phyloP scores from a whole-genome alignment of 2,797 vertebrate genomes.

The Threskiornis aethiopicus region DNA sequence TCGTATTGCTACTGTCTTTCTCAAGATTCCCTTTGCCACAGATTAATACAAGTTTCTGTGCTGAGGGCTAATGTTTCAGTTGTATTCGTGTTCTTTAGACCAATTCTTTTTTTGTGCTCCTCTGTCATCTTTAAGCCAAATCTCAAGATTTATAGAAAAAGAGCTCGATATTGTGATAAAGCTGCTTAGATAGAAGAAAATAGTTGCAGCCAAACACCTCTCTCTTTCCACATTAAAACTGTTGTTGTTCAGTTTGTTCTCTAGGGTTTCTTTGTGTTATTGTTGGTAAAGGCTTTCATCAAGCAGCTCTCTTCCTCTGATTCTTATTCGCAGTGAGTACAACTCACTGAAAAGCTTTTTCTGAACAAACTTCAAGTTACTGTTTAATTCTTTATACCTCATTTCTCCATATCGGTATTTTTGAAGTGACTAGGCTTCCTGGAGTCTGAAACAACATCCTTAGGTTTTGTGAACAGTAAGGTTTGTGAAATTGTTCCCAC shows the following conservation, averaged over 20 bases:
- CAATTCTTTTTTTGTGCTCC: background rate
- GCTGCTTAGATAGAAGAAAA: background rate
- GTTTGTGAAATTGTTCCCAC: background rate
- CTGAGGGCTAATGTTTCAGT: background rate
- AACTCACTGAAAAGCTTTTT: conserved; percentile 40
- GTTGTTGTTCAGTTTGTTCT: background rate
- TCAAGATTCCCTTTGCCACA: conserved; percentile 37
- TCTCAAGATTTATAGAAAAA: background rate
- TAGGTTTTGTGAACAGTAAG: background rate
- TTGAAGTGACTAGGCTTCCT: background rate
- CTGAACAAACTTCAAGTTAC: conserved; percentile 9
- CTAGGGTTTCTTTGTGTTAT: conserved; percentile 1
- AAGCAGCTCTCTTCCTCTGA: conserved; percentile 20
- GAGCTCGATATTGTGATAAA: background rate
- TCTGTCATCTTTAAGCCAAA: background rate
- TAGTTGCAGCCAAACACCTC: background rate
- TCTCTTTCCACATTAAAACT: background rate
- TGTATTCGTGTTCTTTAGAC: background rate
- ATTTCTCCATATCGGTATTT: background rate
- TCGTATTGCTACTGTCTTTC: conserved; percentile 6
- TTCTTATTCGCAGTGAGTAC: conserved; percentile 49
- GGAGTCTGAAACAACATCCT: background rate
- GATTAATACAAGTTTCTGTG: background rate
- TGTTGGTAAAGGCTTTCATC: conserved; percentile 21
- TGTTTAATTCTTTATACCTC: background rate